Evolutionary conservation across 2,888 invertebrate genomes (phyloP).

Genomic region (Eucriotettix oculatus): DNA sequence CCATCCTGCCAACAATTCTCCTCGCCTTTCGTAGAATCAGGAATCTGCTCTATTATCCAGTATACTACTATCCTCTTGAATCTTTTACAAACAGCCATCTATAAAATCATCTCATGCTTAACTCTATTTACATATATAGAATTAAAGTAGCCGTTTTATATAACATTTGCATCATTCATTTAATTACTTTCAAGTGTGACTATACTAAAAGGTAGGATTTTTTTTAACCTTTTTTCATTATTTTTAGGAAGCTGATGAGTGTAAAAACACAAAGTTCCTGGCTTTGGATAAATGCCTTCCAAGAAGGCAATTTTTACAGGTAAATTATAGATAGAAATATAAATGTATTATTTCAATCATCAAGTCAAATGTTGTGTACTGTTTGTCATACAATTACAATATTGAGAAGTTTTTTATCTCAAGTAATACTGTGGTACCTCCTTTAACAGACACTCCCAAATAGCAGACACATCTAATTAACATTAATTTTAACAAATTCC

Average conservation of each 20-base stretch:
- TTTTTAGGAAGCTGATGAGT: constrained; percentile 16
- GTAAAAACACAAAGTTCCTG: constrained; percentile 60
- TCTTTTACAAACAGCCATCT: not conserved
- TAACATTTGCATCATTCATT: not conserved
- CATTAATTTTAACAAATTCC: too few relatives aligned
- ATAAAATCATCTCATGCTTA: not conserved
- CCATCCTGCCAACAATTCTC: too few relatives aligned
- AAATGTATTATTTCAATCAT: too few relatives aligned
- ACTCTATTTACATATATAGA: not conserved
- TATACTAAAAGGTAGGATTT: not conserved
- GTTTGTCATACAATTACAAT: not conserved
- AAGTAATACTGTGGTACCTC: too few relatives aligned
- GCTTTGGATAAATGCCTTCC: constrained; percentile 96
- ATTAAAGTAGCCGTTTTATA: not conserved
- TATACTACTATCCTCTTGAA: not conserved
- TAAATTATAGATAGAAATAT: constrained; percentile 21
- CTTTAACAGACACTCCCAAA: too few relatives aligned
- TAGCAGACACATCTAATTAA: not conserved
- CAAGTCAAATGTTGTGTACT: not conserved
- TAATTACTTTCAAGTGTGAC: not conserved
- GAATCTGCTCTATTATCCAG: too few relatives aligned
- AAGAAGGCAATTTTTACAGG: constrained; percentile 72
- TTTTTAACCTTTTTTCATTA: constrained; percentile 1
- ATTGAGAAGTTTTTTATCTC: not conserved
- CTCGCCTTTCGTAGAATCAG: too few relatives aligned